phyloP scores from a whole-genome alignment of 2,888 invertebrate genomes.

The Geophilus truncorum region DNA sequence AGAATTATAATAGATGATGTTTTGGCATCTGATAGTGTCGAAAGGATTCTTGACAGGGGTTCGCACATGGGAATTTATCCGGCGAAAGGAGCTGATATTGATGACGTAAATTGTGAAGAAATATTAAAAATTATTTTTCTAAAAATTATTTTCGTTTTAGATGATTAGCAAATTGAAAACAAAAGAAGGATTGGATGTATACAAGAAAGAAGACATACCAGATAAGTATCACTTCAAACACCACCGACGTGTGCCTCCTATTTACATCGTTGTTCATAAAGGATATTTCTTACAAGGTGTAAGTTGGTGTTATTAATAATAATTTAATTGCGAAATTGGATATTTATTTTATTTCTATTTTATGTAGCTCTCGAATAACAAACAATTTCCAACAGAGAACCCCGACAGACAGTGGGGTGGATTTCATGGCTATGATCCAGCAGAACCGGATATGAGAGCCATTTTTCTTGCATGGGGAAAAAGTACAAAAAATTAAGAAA shows the following conservation, averaged over 20 bases:
- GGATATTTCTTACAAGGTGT: not conserved
- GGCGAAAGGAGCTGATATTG: no score
- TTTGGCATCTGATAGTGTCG: slow-evolving; percentile 41
- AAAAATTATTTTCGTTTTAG: not conserved
- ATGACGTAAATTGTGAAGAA: not conserved
- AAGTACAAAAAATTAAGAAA: slow-evolving; percentile 32
- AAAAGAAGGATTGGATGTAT: not conserved
- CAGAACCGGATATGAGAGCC: slow-evolving; percentile 38
- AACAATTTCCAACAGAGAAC: not conserved
- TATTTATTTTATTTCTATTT: not conserved
- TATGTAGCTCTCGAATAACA: not conserved
- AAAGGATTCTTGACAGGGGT: slow-evolving; percentile 42
- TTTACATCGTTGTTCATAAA: not conserved
- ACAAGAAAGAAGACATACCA: not conserved
- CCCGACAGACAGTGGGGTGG: slow-evolving; percentile 20
- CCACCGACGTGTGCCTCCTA: not conserved
- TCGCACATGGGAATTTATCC: slow-evolving; percentile 43
- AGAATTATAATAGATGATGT: slow-evolving; percentile 43
- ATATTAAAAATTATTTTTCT: not conserved
- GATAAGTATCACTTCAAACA: not conserved
- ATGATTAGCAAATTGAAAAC: not conserved
- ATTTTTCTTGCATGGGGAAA: slow-evolving; percentile 39
- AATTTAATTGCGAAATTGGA: not conserved
- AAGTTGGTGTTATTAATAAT: not conserved
- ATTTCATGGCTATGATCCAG: slow-evolving; percentile 39